Evolutionary conservation across 2,113 vertebrate genomes (phyloP).

Genomic region (Cyanoliseus patagonus): DNA sequence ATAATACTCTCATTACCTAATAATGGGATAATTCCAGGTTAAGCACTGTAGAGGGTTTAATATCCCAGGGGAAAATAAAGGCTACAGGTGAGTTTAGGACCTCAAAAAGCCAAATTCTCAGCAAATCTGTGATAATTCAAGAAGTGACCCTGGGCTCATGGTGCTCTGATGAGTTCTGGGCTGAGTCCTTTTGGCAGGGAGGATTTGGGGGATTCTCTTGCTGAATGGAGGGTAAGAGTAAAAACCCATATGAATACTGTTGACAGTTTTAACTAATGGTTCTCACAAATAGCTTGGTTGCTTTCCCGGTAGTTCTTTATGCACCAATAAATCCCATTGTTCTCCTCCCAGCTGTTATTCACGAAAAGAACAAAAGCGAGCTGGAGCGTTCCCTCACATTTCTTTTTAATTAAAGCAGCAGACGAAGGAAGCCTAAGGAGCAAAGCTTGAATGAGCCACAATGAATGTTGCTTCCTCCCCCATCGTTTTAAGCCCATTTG

Average conservation of each 20-base stretch:
- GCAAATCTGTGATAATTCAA: not conserved
- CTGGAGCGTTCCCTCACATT: not conserved
- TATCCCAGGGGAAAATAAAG: not conserved
- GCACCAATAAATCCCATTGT: slow-evolving; percentile 61
- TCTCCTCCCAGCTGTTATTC: slow-evolving; percentile 56
- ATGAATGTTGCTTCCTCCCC: not conserved
- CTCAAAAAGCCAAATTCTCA: not conserved
- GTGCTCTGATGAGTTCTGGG: not conserved
- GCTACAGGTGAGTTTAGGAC: not conserved
- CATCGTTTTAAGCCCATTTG: not conserved
- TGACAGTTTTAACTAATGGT: slow-evolving; percentile 53
- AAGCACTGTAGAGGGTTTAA: not conserved
- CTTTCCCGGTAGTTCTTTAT: slow-evolving; percentile 57
- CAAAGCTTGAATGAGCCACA: not conserved
- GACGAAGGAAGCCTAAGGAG: not conserved
- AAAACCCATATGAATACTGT: not conserved
- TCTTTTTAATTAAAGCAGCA: slow-evolving; percentile 43
- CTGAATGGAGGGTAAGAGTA: not conserved
- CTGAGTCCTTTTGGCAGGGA: not conserved
- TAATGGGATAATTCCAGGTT: not conserved
- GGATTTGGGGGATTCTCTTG: not conserved
- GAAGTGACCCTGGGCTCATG: not conserved
- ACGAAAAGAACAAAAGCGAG: slow-evolving; percentile 39
- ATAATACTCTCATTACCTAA: not conserved
- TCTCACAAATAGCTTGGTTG: slow-evolving; percentile 44